Conservation (phyloP, 2,113 vertebrate genomes). For the Alectura lathami region DNA sequence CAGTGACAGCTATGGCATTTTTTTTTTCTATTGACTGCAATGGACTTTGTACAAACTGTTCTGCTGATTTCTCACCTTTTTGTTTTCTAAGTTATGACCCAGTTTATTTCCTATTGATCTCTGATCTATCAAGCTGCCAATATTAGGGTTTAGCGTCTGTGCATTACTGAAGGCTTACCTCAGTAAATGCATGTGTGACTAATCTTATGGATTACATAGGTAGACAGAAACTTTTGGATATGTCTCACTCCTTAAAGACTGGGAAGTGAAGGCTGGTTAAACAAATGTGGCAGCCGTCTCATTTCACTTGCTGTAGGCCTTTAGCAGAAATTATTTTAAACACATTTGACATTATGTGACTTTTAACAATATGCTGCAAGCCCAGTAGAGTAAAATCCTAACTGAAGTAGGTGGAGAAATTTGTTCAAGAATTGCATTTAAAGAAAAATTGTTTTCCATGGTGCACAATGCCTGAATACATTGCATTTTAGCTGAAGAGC, state of each 20-base stretch:
- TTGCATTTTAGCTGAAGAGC: background rate
- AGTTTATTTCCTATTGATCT: background rate
- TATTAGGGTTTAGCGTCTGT: background rate
- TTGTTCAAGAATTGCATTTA: background rate
- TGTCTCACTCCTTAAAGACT: accelerated
- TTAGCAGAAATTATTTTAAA: conserved; percentile 34
- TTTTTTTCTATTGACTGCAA: background rate
- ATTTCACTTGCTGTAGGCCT: background rate
- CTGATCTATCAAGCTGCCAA: background rate
- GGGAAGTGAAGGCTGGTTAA: background rate
- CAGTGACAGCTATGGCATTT: background rate
- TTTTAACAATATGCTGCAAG: conserved; percentile 3
- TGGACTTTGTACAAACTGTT: background rate
- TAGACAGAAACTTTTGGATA: background rate
- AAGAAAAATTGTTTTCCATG: background rate
- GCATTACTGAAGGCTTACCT: background rate
- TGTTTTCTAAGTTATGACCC: background rate
- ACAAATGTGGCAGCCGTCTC: background rate
- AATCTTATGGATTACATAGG: background rate
- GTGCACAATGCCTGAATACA: background rate
- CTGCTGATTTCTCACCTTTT: background rate
- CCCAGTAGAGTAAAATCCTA: background rate
- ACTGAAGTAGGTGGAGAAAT: background rate
- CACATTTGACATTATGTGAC: background rate
- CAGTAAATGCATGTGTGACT: background rate